Conservation (phyloP, 2,113 vertebrate genomes). For the Triplophysa tibetana region DNA sequence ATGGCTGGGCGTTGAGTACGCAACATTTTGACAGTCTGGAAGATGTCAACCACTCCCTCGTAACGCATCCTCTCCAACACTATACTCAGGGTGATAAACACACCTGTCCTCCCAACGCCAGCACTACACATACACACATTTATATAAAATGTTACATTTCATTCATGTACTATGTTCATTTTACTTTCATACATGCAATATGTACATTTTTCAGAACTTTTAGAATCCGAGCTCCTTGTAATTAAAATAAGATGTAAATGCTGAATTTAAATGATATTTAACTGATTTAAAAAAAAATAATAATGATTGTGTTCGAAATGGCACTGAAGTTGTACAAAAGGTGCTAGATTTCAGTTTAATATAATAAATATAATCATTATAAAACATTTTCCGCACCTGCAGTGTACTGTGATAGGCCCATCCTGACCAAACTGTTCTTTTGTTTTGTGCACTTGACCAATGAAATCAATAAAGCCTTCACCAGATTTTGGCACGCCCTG, state of each 20-base stretch:
- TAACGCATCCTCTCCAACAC: conserved; percentile 99
- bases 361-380: no score
- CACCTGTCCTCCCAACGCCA: conserved; percentile 94
- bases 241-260: no score
- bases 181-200: no score
- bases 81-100: conserved; percentile 97
- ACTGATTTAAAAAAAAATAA: no score
- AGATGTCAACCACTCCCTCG: conserved; percentile 98
- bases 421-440: conserved; percentile 81
- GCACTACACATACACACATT: conserved; percentile 73
- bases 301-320: no score
- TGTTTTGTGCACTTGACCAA: conserved; percentile 79
- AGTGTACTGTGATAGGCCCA: conserved; percentile 77
- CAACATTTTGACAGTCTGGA: conserved; percentile 99
- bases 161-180: neutral
- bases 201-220: no score
- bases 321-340: no score
- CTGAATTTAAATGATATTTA: no score
- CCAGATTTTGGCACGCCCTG: conserved; percentile 80
- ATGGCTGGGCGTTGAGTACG: conserved; percentile 96
- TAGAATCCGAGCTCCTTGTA: no score
- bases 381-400: conserved; percentile 65
- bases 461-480: conserved; percentile 79
- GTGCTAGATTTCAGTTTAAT: no score
- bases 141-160: neutral